Conservation (phyloP, 1,140 invertebrate genomes). For the Polypedilum vanderplanki region DNA sequence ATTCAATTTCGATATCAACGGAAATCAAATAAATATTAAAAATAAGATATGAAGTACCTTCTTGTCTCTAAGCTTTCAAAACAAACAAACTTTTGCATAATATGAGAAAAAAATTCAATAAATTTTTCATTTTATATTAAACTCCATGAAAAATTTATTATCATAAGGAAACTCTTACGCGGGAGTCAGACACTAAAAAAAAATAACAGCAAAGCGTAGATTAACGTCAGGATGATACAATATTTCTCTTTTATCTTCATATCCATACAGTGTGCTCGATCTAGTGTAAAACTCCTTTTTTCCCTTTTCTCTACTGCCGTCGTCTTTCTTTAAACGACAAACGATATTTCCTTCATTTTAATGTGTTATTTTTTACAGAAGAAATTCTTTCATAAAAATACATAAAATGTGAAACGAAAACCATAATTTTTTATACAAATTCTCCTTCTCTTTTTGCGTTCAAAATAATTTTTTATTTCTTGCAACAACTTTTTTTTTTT, state of each 20-base stretch:
- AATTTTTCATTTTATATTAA: neutral
- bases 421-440: constrained; percentile 27
- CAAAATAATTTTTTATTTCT: neutral
- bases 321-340: neutral
- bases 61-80: too few species aligned
- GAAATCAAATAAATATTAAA: constrained; percentile 20
- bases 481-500: neutral
- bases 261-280: neutral
- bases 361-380: neutral
- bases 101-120: too few species aligned
- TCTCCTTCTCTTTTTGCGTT: neutral
- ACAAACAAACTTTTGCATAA: too few species aligned
- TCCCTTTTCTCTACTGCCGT: neutral
- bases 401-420: constrained; percentile 20
- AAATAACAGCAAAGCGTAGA: neutral
- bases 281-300: constrained; percentile 24
- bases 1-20: neutral
- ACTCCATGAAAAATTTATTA: constrained; percentile 13
- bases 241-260: neutral
- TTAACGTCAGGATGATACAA: constrained; percentile 25
- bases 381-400: neutral
- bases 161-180: neutral
- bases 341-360: neutral
- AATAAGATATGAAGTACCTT: constrained; percentile 2
- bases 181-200: neutral